Conservation (phyloP, 2,888 invertebrate species). For the Lissonota sp. region DNA sequence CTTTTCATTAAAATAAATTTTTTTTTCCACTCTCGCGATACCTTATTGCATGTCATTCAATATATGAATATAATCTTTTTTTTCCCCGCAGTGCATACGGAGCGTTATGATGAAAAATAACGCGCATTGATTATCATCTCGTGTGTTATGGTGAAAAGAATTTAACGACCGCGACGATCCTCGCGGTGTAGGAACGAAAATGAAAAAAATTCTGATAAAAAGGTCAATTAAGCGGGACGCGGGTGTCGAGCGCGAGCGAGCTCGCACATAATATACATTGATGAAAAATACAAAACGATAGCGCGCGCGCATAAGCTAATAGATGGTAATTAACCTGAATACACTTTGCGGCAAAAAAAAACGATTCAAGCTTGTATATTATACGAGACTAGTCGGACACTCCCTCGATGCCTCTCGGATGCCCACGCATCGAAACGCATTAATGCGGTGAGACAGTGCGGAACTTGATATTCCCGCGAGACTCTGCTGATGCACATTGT, state of each 20-base stretch:
- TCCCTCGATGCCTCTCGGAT: constrained; percentile 55
- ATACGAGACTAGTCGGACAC: constrained; percentile 46
- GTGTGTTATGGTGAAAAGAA: neutral
- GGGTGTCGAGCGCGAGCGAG: neutral
- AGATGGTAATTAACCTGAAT: constrained; percentile 70
- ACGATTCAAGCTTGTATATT: too few relatives aligned
- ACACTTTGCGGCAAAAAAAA: constrained; percentile 62
- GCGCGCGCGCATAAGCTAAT: constrained; percentile 56
- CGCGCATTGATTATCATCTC: too few relatives aligned
- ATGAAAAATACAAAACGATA: neutral
- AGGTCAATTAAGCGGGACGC: constrained; percentile 50
- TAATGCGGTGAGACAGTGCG: constrained; percentile 41
- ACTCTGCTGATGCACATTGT: constrained; percentile 13
- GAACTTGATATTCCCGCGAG: constrained; percentile 58
- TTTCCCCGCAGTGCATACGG: too few relatives aligned
- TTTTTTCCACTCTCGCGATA: too few relatives aligned
- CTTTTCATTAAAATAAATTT: too few relatives aligned
- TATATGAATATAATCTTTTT: too few relatives aligned
- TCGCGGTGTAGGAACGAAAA: constrained; percentile 1
- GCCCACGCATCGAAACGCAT: constrained; percentile 64
- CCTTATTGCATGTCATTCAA: too few relatives aligned
- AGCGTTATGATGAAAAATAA: too few relatives aligned
- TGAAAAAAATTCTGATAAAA: constrained; percentile 42
- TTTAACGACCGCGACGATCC: neutral
- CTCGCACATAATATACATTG: neutral